phyloP scores from a whole-genome alignment of 1,140 invertebrate genomes.

The Microplitis mediator region DNA sequence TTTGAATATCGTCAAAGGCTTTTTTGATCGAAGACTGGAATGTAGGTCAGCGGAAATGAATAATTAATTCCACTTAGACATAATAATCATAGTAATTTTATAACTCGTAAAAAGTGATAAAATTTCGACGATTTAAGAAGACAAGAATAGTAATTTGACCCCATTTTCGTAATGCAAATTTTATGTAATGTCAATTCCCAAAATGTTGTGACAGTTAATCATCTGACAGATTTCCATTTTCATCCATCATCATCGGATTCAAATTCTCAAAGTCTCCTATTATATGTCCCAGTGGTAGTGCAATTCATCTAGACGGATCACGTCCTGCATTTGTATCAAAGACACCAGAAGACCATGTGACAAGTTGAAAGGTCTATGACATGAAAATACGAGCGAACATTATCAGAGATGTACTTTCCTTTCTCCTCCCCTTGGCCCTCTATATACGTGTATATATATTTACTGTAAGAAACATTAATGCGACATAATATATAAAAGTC shows the following conservation, averaged over 20 bases:
- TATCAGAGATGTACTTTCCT: neutral
- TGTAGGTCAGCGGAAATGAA: too few species aligned
- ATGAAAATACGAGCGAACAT: constrained; percentile 21
- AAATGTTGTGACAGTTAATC: constrained; percentile 10
- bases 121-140: too few species aligned
- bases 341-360: constrained; percentile 18
- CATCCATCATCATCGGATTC: constrained; percentile 4
- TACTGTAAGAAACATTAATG: neutral
- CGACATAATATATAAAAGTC: neutral
- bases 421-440: too few species aligned
- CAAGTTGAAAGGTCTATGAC: constrained; percentile 22
- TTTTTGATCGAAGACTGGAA: too few species aligned
- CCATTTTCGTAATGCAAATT: neutral
- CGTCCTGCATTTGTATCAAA: constrained; percentile 3
- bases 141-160: neutral
- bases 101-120: too few species aligned
- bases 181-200: neutral
- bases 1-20: too few species aligned
- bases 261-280: neutral
- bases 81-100: too few species aligned
- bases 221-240: neutral
- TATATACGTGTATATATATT: too few species aligned
- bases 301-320: constrained; percentile 24
- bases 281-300: neutral
- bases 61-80: too few species aligned